Percentiles rank a stretch among this genome's conserved stretches.
phyloP scores from a whole-genome alignment of 92 coral and sea anemone species.

The Zoanthus sociatus region DNA sequence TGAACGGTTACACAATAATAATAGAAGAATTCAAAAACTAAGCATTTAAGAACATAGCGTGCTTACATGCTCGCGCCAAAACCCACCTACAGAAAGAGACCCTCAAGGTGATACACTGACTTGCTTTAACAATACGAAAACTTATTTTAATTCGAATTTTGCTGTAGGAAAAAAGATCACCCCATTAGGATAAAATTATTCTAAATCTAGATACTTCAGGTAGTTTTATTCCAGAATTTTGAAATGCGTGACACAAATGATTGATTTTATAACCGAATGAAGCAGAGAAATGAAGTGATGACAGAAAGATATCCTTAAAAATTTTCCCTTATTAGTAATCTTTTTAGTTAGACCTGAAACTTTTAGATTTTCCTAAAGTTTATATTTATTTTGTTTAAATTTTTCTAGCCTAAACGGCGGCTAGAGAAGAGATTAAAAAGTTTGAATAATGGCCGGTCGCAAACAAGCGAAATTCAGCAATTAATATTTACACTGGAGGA shows the following conservation, averaged over 20 bases:
- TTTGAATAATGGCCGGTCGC: background rate
- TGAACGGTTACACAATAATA: background rate
- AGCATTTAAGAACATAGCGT: too few relatives aligned
- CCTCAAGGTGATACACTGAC: background rate
- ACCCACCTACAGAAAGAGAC: constrained; percentile 18
- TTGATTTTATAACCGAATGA: background rate
- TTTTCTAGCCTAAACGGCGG: background rate
- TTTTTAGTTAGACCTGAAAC: background rate
- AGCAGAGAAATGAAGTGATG: background rate
- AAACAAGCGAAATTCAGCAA: background rate
- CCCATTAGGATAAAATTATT: background rate
- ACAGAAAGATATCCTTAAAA: background rate
- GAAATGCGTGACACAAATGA: background rate
- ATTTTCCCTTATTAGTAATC: background rate
- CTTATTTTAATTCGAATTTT: background rate
- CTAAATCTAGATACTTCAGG: background rate
- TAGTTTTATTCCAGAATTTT: background rate
- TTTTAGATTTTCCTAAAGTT: background rate
- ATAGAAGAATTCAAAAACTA: background rate
- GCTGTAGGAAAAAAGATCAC: background rate
- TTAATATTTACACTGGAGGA: background rate
- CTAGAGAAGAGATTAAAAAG: background rate
- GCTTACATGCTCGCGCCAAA: too few relatives aligned
- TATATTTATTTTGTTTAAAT: background rate
- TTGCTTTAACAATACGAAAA: background rate